phyloP scores from a whole-genome alignment of 2,888 invertebrate genomes.

The Aricia artaxerxes region DNA sequence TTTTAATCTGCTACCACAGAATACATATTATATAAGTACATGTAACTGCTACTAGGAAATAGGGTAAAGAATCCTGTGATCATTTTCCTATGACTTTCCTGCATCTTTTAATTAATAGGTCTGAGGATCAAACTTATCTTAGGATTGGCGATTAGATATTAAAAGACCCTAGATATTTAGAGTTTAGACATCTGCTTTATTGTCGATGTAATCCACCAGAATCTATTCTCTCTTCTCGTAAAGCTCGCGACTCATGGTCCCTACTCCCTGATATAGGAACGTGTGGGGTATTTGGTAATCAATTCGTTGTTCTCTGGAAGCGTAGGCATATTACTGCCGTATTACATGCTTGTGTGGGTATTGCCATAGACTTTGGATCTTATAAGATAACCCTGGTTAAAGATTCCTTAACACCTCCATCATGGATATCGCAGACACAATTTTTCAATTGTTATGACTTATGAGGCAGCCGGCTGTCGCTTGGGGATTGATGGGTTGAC shows the following conservation, averaged over 20 bases:
- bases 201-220: background rate
- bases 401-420: background rate
- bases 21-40: too few relatives aligned
- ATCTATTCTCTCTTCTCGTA: background rate
- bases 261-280: background rate
- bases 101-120: too few relatives aligned
- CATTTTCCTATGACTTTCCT: too few relatives aligned
- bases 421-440: too few relatives aligned
- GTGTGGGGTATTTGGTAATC: background rate
- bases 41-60: background rate
- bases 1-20: background rate
- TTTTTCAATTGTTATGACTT: too few relatives aligned
- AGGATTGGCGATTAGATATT: too few relatives aligned
- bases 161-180: too few relatives aligned
- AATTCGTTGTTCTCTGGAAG: conserved; percentile 7
- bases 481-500: too few relatives aligned
- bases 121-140: too few relatives aligned
- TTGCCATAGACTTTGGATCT: background rate
- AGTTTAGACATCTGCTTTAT: too few relatives aligned
- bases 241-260: background rate
- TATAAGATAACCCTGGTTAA: background rate
- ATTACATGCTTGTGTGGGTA: background rate
- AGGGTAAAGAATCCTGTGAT: background rate
- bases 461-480: too few relatives aligned
- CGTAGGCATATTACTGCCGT: background rate